Evolutionary conservation across 2,888 invertebrate species (phyloP), one percentile per base, ranked within the genome.

Genomic region (Meghimatium bilineatum): DNA sequence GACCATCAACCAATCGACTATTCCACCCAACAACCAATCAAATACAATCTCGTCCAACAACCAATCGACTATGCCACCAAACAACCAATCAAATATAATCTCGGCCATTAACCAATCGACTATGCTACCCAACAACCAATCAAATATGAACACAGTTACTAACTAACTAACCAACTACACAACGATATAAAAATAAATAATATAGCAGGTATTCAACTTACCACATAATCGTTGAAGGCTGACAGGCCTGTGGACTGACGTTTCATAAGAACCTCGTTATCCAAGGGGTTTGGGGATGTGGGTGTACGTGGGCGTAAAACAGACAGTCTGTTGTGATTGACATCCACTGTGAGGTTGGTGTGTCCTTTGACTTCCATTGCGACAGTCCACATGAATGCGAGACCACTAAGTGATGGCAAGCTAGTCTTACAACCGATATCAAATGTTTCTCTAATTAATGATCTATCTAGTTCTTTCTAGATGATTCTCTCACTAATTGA

Each of bases 191-290:
- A n/a, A n/a, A n/a, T n/a, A n/a, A n/a, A n/a, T n/a, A n/a, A n/a
- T 1, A 20, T 10, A 29, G 17, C 32, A 56, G 29, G 26, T 23
- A 63, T 12, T 12, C 44, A 34, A 85, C 85, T 78, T 76, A 85
- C 85, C 81, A 85, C 85, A 85, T 85, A 85, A 32, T 85, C 85
- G 36, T 85, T 82, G 44, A 85, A 81, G 26, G 85, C 78, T 6
- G 78, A 66, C 29, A 85, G 81, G 23, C 81, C 81, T n/a, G 80
- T 82, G 36, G 77, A 80, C 20, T 63, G 77, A 29, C 84, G 81
- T 38, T 44, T 75, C 67, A 49, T 67, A 14, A 83, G 72, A 26
- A 71, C 26, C 38, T 83, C 83, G 63, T 72, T 83, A 49, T 83
- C 83, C 66, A 83, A 49, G 10, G 83, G 83, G 72, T 83, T 83